Conservation (phyloP, 2,888 invertebrate species). For the Operophtera brumata region DNA sequence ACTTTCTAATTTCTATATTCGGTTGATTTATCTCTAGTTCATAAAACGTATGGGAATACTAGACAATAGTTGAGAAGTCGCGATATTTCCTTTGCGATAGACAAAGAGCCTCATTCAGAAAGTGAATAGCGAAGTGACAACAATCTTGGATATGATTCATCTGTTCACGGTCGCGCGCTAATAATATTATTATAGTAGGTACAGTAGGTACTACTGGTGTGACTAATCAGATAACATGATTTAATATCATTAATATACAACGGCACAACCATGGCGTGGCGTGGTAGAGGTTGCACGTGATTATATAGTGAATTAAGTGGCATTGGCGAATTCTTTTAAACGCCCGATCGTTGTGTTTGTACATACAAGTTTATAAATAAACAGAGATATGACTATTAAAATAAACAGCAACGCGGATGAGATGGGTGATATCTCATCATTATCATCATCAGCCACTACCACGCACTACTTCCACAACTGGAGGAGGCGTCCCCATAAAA, state of each 20-base stretch:
- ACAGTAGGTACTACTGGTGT: slow-evolving; percentile 30
- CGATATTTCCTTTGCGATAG: slow-evolving; percentile 10
- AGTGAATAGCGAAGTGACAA: slow-evolving; percentile 22
- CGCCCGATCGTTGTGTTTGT: too few relatives aligned
- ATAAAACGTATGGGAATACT: slow-evolving; percentile 19
- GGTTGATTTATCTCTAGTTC: slow-evolving; percentile 14
- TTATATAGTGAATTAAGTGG: slow-evolving; percentile 1
- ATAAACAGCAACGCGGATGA: too few relatives aligned
- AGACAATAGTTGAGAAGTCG: slow-evolving; percentile 26
- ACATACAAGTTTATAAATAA: too few relatives aligned
- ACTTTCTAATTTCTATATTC: slow-evolving; percentile 10
- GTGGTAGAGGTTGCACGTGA: slow-evolving; percentile 11
- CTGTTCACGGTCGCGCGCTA: slow-evolving; percentile 40
- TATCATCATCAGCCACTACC: too few relatives aligned
- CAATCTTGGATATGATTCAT: slow-evolving; percentile 42
- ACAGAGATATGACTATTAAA: too few relatives aligned
- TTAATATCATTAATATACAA: slow-evolving; percentile 16
- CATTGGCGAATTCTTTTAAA: background rate
- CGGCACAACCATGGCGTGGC: slow-evolving; percentile 3
- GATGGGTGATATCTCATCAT: too few relatives aligned
- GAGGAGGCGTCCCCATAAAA: too few relatives aligned
- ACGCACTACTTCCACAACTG: too few relatives aligned
- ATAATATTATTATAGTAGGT: background rate
- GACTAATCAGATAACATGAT: slow-evolving; percentile 37
- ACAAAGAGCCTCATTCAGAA: slow-evolving; percentile 12